Evolutionary conservation across 1,140 invertebrate genomes (phyloP).

Genomic region (Drosophila hydei): DNA sequence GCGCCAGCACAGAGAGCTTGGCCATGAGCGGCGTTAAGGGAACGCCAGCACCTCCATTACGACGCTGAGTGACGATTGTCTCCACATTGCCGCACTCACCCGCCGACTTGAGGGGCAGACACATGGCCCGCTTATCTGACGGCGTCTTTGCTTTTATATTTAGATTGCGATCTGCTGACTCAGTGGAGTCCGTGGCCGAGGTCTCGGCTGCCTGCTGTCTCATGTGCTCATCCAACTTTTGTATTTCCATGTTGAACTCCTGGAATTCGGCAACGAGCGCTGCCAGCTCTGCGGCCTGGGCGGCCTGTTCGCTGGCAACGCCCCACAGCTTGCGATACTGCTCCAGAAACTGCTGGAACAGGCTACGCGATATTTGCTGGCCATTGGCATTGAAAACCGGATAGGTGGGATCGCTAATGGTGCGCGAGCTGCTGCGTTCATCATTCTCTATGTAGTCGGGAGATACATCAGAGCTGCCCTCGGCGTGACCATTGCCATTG

Average conservation of each 20-base stretch:
- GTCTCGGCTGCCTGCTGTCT: constrained; percentile 79
- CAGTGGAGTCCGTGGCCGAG: constrained; percentile 1
- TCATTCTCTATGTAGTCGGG: constrained; percentile 82
- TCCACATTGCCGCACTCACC: constrained; percentile 67
- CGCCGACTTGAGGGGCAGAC: constrained; percentile 89
- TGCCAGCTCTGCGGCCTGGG: constrained; percentile 69
- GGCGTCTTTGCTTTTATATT: constrained; percentile 83
- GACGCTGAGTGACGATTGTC: constrained; percentile 21
- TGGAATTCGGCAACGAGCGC: constrained; percentile 76
- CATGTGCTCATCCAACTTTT: constrained; percentile 84
- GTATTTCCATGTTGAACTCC: constrained; percentile 84
- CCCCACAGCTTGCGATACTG: constrained; percentile 84
- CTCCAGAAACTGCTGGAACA: constrained; percentile 89
- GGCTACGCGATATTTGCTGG: constrained; percentile 88
- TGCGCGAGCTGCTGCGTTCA: constrained; percentile 84
- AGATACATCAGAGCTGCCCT: constrained; percentile 36
- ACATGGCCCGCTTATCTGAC: constrained; percentile 87
- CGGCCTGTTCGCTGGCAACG: constrained; percentile 62
- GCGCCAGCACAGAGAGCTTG: constrained; percentile 89
- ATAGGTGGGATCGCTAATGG: constrained; percentile 91
- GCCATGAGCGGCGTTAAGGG: constrained; percentile 92
- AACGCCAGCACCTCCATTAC: constrained; percentile 85
- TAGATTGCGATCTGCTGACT: constrained; percentile 74
- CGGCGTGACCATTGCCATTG: constrained; percentile 55
- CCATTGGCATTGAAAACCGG: constrained; percentile 90